These are phyloP conservation scores for Sorex araneus DNA, from an alignment of 2,113 vertebrate species.

Conservation along the genomic window DNA sequence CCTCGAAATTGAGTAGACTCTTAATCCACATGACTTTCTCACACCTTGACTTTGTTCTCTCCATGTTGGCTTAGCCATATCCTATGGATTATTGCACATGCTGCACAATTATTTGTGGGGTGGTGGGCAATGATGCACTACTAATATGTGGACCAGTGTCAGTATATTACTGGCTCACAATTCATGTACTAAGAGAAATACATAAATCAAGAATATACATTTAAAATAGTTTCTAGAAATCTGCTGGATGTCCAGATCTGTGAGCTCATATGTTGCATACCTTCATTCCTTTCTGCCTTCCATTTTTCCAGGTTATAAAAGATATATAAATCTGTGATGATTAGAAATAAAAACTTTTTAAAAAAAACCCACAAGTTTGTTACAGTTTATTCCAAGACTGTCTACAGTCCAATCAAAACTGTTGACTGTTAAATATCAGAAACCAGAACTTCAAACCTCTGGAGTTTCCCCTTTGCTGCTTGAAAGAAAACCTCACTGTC, in stretches of 20 bases:
- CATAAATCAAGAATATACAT: neutral
- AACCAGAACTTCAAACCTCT: neutral
- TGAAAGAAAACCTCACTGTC: neutral
- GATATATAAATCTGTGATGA: neutral
- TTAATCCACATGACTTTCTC: neutral
- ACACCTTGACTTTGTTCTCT: neutral
- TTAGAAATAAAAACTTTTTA: neutral
- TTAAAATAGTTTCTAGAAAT: neutral
- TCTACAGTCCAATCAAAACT: neutral
- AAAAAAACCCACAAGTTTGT: neutral
- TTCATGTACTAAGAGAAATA: neutral
- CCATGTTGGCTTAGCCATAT: neutral
- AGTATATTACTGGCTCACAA: neutral
- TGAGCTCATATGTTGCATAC: neutral
- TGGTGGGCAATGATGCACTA: neutral
- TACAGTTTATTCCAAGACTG: neutral
- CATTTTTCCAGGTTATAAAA: conserved; percentile 35
- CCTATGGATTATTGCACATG: neutral
- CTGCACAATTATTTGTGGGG: neutral
- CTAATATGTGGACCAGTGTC: neutral
- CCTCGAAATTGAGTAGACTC: neutral
- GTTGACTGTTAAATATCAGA: conserved; percentile 19
- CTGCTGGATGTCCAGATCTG: neutral
- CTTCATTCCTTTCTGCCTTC: conserved; percentile 3
- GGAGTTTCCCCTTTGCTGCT: neutral